Conservation (phyloP, 2,888 invertebrate species). For the Sesia bembeciformis region DNA sequence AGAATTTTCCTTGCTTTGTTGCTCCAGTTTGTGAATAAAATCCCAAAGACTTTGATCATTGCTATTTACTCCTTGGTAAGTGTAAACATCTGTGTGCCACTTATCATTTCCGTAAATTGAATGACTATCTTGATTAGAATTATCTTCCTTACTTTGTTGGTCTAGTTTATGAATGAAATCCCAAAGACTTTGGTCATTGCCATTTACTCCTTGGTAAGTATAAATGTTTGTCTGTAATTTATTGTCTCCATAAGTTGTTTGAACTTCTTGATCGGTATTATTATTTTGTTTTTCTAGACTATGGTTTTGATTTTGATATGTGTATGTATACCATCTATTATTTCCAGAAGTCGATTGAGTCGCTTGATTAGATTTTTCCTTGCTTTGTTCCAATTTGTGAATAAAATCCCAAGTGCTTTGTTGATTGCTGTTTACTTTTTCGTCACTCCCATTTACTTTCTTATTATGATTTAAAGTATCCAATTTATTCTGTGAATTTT, state of each 20-base stretch:
- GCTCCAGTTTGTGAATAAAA: neutral
- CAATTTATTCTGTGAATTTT: too few relatives aligned
- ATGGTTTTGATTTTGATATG: too few relatives aligned
- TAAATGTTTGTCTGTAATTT: neutral
- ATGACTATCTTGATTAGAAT: neutral
- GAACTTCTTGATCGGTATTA: too few relatives aligned
- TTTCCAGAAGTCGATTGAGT: neutral
- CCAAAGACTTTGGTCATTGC: neutral
- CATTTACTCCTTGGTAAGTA: neutral
- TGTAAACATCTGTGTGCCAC: neutral
- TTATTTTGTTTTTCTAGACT: too few relatives aligned
- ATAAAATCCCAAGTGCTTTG: neutral
- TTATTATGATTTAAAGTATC: too few relatives aligned
- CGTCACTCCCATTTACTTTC: too few relatives aligned
- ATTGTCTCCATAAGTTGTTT: neutral
- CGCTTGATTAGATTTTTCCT: neutral
- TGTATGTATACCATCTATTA: too few relatives aligned
- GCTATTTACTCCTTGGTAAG: neutral
- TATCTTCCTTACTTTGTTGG: neutral
- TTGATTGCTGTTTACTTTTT: neutral
- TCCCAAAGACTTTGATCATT: neutral
- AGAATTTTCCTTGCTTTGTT: neutral
- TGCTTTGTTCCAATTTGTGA: neutral
- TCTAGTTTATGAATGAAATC: neutral
- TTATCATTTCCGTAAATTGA: neutral